Percentiles rank a stretch among this genome's conserved stretches.
Conservation (phyloP, 2,888 invertebrate genomes). For the Uropetala carovei region DNA sequence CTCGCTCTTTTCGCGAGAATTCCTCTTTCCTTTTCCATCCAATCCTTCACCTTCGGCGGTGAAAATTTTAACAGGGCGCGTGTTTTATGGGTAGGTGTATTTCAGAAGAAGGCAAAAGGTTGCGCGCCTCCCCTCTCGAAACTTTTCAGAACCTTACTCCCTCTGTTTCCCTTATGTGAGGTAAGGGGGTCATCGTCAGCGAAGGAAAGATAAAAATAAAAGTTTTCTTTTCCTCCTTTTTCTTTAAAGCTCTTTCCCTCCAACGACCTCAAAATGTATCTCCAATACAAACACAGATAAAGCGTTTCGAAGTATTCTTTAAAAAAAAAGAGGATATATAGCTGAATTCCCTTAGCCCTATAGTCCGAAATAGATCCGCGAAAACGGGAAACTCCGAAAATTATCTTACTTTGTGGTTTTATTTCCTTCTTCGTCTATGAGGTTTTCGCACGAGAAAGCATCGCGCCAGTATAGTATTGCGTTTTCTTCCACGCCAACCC, state of each 20-base stretch:
- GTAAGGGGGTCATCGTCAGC: background rate
- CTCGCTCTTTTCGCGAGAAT: background rate
- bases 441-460: too few species aligned
- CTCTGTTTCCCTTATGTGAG: background rate
- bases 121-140: background rate
- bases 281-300: too few species aligned
- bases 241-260: background rate
- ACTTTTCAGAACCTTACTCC: background rate
- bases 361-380: too few species aligned
- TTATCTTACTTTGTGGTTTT: too few species aligned
- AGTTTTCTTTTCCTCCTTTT: background rate
- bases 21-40: background rate
- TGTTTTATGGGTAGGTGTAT: background rate
- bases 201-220: background rate
- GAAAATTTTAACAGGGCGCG: constrained; percentile 9
- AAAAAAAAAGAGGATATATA: too few species aligned
- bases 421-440: too few species aligned
- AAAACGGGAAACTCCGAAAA: too few species aligned
- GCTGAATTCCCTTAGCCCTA: too few species aligned
- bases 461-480: too few species aligned
- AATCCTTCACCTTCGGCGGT: background rate
- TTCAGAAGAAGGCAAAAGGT: background rate
- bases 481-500: too few species aligned
- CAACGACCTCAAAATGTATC: background rate
- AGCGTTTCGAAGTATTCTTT: too few species aligned